These are phyloP conservation scores for Drosophila serrata DNA, from an alignment of 1,140 invertebrate genomes.

Conservation along the genomic window DNA sequence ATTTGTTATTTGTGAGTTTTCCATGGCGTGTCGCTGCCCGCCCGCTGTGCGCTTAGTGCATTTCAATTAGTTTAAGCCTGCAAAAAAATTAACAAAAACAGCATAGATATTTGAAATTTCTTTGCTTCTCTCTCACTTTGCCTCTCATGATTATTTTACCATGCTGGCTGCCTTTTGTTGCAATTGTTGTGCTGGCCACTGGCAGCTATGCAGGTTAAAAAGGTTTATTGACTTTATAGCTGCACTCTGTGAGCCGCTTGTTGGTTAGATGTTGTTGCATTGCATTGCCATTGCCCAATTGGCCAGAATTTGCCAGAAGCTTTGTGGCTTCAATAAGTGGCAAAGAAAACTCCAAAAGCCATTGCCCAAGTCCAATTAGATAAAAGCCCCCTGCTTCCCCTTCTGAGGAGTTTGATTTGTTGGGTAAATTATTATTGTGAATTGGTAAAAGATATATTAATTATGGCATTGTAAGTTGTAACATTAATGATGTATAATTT, in stretches of 20 bases:
- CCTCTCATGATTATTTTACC: conserved; percentile 34
- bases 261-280: conserved; percentile 15
- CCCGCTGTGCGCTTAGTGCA: conserved; percentile 46
- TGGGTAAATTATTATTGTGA: conserved; percentile 59
- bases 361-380: conserved; percentile 64
- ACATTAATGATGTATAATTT: not conserved
- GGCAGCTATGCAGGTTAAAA: conserved; percentile 71
- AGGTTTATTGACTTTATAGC: conserved; percentile 75
- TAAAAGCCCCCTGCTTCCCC: conserved; percentile 25
- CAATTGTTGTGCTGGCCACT: conserved; percentile 18
- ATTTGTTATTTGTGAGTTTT: conserved; percentile 79
- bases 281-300: conserved; percentile 25
- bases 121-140: conserved; percentile 28
- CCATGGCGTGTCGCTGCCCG: conserved; percentile 38
- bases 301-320: conserved; percentile 61
- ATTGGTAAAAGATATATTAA: conserved; percentile 58
- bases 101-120: conserved; percentile 66
- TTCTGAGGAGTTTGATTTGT: conserved; percentile 40
- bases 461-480: conserved; percentile 45
- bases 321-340: conserved; percentile 36
- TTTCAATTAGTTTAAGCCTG: conserved; percentile 68
- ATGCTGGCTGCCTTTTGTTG: conserved; percentile 43
- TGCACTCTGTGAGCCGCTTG: conserved; percentile 48
- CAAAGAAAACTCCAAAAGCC: conserved; percentile 34
- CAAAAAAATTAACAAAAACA: conserved; percentile 27